Evolutionary conservation across 2,113 vertebrate species (phyloP).

Genomic region (Zapus hudsonius): DNA sequence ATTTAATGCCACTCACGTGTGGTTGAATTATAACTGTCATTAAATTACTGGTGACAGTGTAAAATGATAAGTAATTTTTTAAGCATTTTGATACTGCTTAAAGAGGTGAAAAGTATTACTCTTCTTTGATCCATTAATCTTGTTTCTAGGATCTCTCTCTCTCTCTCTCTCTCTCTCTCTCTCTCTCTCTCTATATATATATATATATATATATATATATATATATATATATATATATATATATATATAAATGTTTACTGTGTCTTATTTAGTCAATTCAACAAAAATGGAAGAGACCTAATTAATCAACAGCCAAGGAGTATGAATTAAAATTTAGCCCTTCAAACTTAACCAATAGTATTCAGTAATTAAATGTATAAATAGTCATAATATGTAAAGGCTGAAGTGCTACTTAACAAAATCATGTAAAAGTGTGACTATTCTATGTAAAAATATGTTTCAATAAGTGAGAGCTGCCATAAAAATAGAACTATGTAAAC

Average conservation of each 20-base stretch:
- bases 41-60: slow-evolving; percentile 15
- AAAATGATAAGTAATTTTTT: slow-evolving; percentile 43
- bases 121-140: slow-evolving; percentile 7
- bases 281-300: not conserved
- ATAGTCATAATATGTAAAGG: not conserved
- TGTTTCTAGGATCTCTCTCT: slow-evolving; percentile 45
- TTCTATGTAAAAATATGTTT: not conserved
- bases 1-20: not conserved
- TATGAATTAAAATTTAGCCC: not conserved
- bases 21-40: slow-evolving; percentile 44
- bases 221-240: too few species aligned
- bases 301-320: not conserved
- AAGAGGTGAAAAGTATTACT: slow-evolving; percentile 18
- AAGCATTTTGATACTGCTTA: slow-evolving; percentile 40
- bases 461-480: not conserved
- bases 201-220: too few species aligned
- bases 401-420: not conserved
- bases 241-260: slow-evolving; percentile 12
- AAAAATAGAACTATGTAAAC: not conserved
- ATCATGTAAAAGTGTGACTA: not conserved
- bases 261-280: slow-evolving; percentile 18
- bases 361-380: slow-evolving; percentile 43
- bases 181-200: too few species aligned
- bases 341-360: not conserved
- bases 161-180: too few species aligned